Conservation (phyloP, 2,113 vertebrate genomes). For the Propithecus coquereli region DNA sequence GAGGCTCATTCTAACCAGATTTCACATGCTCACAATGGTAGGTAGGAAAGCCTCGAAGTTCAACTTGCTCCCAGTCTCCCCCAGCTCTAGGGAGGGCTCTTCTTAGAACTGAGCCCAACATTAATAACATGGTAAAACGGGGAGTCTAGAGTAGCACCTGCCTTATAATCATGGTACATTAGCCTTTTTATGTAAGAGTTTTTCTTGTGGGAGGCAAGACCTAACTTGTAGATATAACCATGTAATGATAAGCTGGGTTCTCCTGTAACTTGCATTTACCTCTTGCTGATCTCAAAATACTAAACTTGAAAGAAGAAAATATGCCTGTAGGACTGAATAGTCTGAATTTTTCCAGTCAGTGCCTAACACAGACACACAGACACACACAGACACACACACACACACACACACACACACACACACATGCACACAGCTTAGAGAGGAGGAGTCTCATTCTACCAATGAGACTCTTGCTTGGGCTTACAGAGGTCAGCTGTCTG, state of each 20-base stretch:
- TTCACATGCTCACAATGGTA: conserved; percentile 45
- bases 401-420: background rate
- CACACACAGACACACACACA: background rate
- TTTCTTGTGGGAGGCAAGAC: conserved; percentile 56
- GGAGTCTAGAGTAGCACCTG: conserved; percentile 41
- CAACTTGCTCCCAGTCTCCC: conserved; percentile 6
- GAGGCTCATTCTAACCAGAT: background rate
- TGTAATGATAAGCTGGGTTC: conserved; percentile 48
- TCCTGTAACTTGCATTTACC: conserved; percentile 45
- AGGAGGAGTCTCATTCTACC: background rate
- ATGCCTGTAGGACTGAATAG: conserved; percentile 36
- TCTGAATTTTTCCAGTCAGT: conserved; percentile 30
- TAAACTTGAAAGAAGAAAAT: conserved; percentile 57
- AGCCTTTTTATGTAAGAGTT: conserved; percentile 52
- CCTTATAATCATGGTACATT: conserved; percentile 56
- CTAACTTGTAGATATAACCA: conserved; percentile 54
- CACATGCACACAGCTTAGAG: background rate
- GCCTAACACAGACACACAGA: background rate
- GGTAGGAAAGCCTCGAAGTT: background rate
- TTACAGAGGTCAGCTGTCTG: background rate
- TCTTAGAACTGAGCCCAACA: conserved; percentile 46
- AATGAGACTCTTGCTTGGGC: background rate
- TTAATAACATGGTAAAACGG: conserved; percentile 54
- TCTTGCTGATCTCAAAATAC: conserved; percentile 56
- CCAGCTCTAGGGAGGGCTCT: background rate